Base-by-base conservation (phyloP, 2,113 vertebrate genomes). In the Leptodactylus fuscus region DNA sequence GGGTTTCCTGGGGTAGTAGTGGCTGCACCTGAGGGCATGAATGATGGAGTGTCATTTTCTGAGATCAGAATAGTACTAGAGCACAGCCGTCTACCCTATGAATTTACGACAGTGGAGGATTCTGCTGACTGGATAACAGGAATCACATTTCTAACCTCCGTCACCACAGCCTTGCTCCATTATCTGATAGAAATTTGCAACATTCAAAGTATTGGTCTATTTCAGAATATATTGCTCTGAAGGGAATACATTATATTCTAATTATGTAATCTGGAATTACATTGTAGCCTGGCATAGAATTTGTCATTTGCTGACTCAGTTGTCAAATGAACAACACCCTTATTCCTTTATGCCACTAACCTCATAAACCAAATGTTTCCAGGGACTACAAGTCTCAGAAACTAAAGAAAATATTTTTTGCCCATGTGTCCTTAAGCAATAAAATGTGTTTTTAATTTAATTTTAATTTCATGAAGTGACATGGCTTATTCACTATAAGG, bases 131-230 rank as follows among this genome's bases (percentile, higher is more conserved):
- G 58, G 58, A 29, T 27, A 29, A 48, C 9, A 48, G 10, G 13
- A 48, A 48, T 12, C 46, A 48, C 46, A 48, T 2, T 48, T 48
- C 46, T 48, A 7, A 7, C 46, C 8, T 48, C 9, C 13, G 41
- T 48, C 46, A 10, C 46, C 46, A 48, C 46, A 48, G 46, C 46
- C 46, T 48, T 48, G 46, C 46, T 48, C 18, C n/a, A 24, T 70
- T 70, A 70, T 70, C 67, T 70, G 67, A 70, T 38, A 70, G 16
- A 70, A 70, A 70, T 16, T 70, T 22, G 34, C 20, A 38, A 36
- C 67, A 70, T 36, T 70, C 15, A 20, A 22, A 20, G 11, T 12
- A 62, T 62, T 24, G 12, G 58, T 62, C 24, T 62, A 62, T 62
- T 62, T 62, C 12, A 12, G 24, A 27, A 62, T 48, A 8, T 48